Percentiles rank a stretch among this genome's conserved stretches.
Conservation (phyloP, 2,797 vertebrate species). For the Phyllotis vaccarum region DNA sequence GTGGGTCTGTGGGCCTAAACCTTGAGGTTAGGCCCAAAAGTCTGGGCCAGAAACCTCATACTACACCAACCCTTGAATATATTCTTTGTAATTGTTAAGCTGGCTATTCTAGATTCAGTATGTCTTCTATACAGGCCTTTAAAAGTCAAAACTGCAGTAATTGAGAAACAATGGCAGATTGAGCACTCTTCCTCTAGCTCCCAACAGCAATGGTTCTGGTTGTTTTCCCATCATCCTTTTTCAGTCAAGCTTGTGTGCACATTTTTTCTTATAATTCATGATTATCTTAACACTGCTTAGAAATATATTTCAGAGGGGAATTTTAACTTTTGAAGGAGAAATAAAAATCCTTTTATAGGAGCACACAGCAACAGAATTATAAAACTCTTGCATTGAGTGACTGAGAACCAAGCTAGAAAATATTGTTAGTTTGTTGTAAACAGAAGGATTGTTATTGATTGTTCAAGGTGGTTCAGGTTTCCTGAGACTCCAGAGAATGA, state of each 20-base stretch:
- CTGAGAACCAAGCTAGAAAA: constrained; percentile 57
- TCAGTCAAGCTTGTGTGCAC: not conserved
- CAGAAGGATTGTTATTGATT: constrained; percentile 64
- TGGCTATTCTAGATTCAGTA: not conserved
- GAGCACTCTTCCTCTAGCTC: not conserved
- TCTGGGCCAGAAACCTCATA: too few relatives aligned
- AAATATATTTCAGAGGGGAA: constrained; percentile 22
- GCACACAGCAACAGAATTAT: not conserved
- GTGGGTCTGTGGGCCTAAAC: too few relatives aligned
- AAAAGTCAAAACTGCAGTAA: not conserved
- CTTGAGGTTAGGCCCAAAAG: too few relatives aligned
- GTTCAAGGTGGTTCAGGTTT: constrained; percentile 40
- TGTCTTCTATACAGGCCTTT: not conserved
- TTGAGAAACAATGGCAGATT: not conserved
- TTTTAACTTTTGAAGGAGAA: constrained; percentile 39
- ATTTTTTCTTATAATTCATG: constrained; percentile 40
- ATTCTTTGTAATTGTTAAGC: not conserved
- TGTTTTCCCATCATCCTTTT: not conserved
- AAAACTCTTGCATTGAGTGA: constrained; percentile 51
- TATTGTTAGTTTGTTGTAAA: constrained; percentile 4
- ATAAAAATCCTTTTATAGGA: constrained; percentile 42
- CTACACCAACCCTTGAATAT: too few relatives aligned
- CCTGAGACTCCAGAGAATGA: constrained; percentile 27
- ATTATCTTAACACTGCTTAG: not conserved
- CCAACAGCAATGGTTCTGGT: not conserved